Evolutionary conservation across 2,888 invertebrate genomes (phyloP).

Genomic region (Caradrina kadenii): DNA sequence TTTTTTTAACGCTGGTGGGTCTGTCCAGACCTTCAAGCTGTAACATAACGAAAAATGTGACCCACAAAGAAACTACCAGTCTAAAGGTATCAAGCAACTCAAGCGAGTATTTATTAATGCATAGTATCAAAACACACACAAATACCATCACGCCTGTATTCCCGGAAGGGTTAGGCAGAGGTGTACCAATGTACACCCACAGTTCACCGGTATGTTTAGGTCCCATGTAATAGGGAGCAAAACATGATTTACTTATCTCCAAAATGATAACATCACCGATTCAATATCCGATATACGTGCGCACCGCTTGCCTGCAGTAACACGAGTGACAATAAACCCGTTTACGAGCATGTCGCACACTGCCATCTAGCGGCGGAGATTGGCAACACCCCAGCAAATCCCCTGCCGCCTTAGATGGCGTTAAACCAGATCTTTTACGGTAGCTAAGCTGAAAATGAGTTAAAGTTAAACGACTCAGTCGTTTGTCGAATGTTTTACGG

Average conservation of each 20-base stretch:
- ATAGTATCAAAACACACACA: not conserved
- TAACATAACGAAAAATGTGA: too few relatives aligned
- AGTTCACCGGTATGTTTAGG: too few relatives aligned
- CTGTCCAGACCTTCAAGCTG: too few relatives aligned
- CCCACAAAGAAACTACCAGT: too few relatives aligned
- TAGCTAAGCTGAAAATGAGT: conserved; percentile 77
- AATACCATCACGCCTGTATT: too few relatives aligned
- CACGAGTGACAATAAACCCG: conserved; percentile 77
- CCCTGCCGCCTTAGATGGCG: conserved; percentile 67
- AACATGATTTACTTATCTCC: conserved; percentile 12
- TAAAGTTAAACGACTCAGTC: conserved; percentile 83
- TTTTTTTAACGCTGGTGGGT: too few relatives aligned
- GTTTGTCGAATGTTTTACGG: conserved; percentile 76
- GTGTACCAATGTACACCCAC: too few relatives aligned
- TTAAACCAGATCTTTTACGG: conserved; percentile 83
- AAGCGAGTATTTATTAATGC: not conserved
- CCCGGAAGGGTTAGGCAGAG: too few relatives aligned
- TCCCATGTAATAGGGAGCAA: too few relatives aligned
- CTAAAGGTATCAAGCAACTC: not conserved
- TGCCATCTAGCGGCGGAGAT: conserved; percentile 85
- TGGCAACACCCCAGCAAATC: conserved; percentile 79
- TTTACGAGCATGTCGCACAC: conserved; percentile 81
- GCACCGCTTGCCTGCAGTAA: conserved; percentile 64
- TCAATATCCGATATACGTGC: conserved; percentile 65
- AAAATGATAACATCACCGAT: conserved; percentile 27